A percentile compares a stretch with the other conserved stretches of the same genome.
Evolutionary conservation across 2,797 vertebrate genomes (phyloP).

Genomic region (Aulostomus chinensis): DNA sequence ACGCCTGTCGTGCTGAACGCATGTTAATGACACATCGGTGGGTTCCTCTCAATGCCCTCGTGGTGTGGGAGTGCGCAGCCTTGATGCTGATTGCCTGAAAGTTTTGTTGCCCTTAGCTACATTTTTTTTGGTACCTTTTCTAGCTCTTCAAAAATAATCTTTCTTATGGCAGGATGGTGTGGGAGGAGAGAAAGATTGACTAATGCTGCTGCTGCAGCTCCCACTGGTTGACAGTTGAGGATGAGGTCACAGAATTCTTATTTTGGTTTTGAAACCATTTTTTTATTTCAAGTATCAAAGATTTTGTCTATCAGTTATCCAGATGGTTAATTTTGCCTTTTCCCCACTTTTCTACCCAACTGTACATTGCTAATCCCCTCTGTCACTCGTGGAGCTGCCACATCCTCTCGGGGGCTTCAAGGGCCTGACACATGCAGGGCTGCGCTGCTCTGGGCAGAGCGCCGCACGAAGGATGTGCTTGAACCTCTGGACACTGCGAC

Average conservation of each 20-base stretch:
- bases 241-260: slow-evolving; percentile 3
- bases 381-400: no score
- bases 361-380: no score
- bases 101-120: slow-evolving; percentile 29
- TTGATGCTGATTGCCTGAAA: slow-evolving; percentile 18
- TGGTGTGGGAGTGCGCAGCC: slow-evolving; percentile 11
- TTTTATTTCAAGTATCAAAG: no score
- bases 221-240: neutral
- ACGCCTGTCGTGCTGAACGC: no score
- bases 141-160: slow-evolving; percentile 25
- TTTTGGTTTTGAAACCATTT: neutral
- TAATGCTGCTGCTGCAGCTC: slow-evolving; percentile 16
- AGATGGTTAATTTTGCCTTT: no score
- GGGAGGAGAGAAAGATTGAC: slow-evolving; percentile 19
- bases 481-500: no score
- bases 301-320: no score
- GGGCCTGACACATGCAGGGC: no score
- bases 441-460: no score
- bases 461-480: no score
- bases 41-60: slow-evolving; percentile 1
- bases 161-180: neutral
- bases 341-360: no score
- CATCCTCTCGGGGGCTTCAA: no score
- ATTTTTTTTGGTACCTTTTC: slow-evolving; percentile 8
- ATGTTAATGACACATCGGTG: slow-evolving; percentile 16